A percentile compares a stretch with the other conserved stretches of the same genome.
Conservation (phyloP, 2,888 invertebrate species). For the Tenthredo distinguenda region DNA sequence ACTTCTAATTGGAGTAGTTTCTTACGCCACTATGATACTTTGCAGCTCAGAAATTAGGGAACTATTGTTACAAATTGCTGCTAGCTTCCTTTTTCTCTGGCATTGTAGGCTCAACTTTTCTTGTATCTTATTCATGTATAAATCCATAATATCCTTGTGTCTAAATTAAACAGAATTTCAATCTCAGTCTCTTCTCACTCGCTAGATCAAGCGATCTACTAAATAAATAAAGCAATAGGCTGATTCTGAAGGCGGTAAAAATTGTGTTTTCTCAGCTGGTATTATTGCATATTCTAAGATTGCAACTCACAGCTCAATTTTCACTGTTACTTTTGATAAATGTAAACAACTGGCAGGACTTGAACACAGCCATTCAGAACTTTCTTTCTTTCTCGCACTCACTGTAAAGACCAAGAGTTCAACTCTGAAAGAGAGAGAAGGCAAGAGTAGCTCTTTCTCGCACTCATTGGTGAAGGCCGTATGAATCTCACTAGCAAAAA, state of each 20-base stretch:
- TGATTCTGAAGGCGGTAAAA: neutral
- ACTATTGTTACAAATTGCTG: neutral
- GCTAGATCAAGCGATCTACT: neutral
- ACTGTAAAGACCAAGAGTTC: neutral
- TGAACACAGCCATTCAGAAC: neutral
- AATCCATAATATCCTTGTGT: neutral
- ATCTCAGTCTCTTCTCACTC: neutral
- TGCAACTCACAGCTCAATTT: neutral
- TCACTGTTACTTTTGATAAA: neutral
- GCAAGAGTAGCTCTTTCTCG: neutral
- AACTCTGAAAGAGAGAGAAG: neutral
- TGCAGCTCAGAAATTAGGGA: neutral
- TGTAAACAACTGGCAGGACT: neutral
- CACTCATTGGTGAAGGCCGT: neutral
- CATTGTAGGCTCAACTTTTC: neutral
- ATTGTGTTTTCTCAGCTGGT: neutral
- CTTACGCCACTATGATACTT: neutral
- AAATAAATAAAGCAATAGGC: neutral
- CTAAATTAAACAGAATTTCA: neutral
- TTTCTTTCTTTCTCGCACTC: neutral
- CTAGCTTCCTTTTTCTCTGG: neutral
- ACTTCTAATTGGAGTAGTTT: neutral
- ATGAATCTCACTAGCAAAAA: neutral
- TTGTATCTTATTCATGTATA: neutral
- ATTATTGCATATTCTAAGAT: neutral